phyloP scores from a whole-genome alignment of 2,797 vertebrate genomes.

The Hafferia zeledoni region DNA sequence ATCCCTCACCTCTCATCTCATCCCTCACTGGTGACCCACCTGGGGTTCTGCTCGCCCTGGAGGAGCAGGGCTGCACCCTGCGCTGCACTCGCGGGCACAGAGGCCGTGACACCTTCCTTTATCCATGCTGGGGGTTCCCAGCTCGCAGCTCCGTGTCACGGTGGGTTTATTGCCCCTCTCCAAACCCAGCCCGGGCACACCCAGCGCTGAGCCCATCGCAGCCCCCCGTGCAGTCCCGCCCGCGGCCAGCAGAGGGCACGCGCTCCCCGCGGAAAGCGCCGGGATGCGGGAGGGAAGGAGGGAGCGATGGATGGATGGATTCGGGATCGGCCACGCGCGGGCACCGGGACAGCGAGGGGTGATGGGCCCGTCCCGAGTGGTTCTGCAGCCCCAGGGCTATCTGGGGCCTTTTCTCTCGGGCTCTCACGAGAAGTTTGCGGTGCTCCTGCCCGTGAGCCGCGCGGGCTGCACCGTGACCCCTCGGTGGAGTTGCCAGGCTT shows the following conservation, averaged over 20 bases:
- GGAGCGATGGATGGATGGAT: not conserved
- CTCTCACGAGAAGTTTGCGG: not conserved
- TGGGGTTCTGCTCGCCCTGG: not conserved
- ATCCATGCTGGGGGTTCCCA: not conserved
- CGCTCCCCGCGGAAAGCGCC: not conserved
- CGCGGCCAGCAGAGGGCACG: constrained; percentile 61
- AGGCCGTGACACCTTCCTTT: not conserved
- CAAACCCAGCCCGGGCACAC: not conserved
- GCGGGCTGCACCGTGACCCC: not conserved
- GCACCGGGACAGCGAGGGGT: not conserved
- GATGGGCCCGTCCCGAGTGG: not conserved
- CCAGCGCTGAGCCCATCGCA: no score
- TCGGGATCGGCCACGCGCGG: not conserved
- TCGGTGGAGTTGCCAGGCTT: not conserved
- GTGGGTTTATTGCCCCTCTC: not conserved
- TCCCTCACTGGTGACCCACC: rapidly evolving
- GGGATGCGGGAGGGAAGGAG: not conserved
- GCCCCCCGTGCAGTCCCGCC: not conserved
- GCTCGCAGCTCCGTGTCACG: not conserved
- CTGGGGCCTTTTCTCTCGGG: not conserved
- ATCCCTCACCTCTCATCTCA: no score
- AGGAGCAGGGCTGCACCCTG: not conserved
- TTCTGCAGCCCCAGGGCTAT: not conserved
- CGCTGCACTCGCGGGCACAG: not conserved
- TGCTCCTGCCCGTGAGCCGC: not conserved